Evolutionary conservation across 2,113 vertebrate species (phyloP).

Genomic region (Pyrgilauda ruficollis): DNA sequence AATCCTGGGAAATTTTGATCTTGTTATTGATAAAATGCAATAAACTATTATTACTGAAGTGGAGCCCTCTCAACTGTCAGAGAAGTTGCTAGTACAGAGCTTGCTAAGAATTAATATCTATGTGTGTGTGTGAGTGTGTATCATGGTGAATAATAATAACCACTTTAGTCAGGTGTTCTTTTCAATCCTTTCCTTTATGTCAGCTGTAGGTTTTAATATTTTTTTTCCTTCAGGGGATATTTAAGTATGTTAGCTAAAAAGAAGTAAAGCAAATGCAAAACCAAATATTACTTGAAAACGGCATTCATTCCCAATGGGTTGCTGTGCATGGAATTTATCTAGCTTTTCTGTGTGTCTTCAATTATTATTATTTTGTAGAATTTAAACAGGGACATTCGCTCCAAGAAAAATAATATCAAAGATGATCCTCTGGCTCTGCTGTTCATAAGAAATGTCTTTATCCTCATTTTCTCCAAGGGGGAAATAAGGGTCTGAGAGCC

Average conservation of each 20-base stretch:
- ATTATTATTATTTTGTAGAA: constrained; percentile 40
- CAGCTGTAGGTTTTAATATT: constrained; percentile 35
- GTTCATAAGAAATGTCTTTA: not conserved
- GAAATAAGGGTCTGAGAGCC: not conserved
- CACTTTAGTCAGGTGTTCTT: constrained; percentile 17
- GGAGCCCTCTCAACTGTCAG: not conserved
- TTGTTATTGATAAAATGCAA: constrained; percentile 11
- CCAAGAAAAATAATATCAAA: not conserved
- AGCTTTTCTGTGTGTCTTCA: not conserved
- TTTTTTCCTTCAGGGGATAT: constrained; percentile 39
- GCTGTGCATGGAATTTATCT: not conserved
- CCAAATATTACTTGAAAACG: constrained; percentile 45
- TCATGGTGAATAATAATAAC: constrained; percentile 37
- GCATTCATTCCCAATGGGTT: constrained; percentile 23
- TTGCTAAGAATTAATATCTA: not conserved
- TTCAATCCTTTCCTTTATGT: constrained; percentile 37
- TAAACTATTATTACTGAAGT: not conserved
- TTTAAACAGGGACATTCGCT: not conserved
- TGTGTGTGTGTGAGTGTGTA: not conserved
- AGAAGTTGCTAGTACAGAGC: not conserved
- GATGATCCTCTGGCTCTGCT: not conserved
- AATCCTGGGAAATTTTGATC: not conserved
- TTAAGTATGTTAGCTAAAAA: constrained; percentile 38
- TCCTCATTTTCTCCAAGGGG: not conserved
- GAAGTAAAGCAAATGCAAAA: constrained; percentile 47